Evolutionary conservation across 2,888 invertebrate species (phyloP).

Genomic region (Melikaiella ostensackeni): DNA sequence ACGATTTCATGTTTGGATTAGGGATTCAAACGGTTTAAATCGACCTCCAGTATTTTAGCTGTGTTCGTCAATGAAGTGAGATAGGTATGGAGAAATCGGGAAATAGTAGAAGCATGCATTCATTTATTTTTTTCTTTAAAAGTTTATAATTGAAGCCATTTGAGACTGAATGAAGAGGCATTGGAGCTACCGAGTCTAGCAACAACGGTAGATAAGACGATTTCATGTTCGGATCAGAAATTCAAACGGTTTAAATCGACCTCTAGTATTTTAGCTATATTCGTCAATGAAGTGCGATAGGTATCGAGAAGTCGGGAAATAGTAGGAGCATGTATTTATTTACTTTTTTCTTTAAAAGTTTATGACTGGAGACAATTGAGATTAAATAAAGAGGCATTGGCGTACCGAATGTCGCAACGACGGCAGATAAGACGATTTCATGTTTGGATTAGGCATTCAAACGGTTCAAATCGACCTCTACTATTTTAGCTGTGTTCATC

Average conservation of each 20-base stretch:
- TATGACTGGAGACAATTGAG: no score
- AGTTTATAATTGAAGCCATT: no score
- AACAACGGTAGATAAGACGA: slow-evolving; percentile 8
- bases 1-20: slow-evolving; percentile 10
- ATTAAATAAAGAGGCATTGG: slow-evolving; percentile 29
- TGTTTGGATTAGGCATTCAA: slow-evolving; percentile 3
- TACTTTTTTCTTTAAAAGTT: no score
- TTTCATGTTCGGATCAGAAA: slow-evolving; percentile 10
- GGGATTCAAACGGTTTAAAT: slow-evolving; percentile 5
- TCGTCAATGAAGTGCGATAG: slow-evolving; percentile 2
- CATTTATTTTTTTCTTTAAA: no score
- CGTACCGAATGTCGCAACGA: no score
- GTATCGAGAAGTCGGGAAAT: background rate
- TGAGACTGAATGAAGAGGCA: no score
- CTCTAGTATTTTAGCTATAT: slow-evolving; percentile 5
- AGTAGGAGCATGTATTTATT: no score
- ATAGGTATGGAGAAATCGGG: background rate
- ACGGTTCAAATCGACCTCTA: slow-evolving; percentile 1
- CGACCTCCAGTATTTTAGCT: slow-evolving; percentile 16
- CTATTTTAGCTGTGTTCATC: slow-evolving; percentile 13
- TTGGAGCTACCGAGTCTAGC: slow-evolving; percentile 18
- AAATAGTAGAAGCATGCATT: no score
- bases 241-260: slow-evolving; percentile 13
- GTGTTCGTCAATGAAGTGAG: slow-evolving; percentile 4
- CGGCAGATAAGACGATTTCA: slow-evolving; percentile 7